Evolutionary conservation across 2,888 invertebrate species (phyloP).

Genomic region (Scaptomyza caliginosa): DNA sequence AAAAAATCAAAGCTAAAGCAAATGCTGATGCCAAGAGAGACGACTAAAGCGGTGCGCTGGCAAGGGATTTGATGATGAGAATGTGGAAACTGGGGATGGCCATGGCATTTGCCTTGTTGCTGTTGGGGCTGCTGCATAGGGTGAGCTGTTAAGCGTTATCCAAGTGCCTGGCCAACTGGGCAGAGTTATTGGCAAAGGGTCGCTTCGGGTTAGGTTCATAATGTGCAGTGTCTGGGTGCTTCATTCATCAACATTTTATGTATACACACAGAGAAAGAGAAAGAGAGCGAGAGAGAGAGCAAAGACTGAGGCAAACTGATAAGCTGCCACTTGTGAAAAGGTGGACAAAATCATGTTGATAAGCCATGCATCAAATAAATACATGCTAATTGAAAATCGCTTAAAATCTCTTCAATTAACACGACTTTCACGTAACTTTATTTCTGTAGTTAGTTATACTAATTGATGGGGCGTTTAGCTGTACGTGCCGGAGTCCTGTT

Average conservation of each 20-base stretch:
- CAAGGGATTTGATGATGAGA: slow-evolving; percentile 50
- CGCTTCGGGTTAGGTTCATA: slow-evolving; percentile 30
- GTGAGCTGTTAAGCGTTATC: slow-evolving; percentile 43
- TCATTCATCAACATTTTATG: slow-evolving; percentile 44
- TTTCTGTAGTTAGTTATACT: slow-evolving; percentile 25
- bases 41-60: slow-evolving; percentile 4
- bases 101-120: slow-evolving; percentile 26
- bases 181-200: slow-evolving; percentile 28
- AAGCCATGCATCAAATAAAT: background rate
- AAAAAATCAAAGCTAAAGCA: slow-evolving; percentile 26
- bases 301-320: background rate
- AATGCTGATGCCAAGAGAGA: slow-evolving; percentile 35
- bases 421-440: slow-evolving; percentile 19
- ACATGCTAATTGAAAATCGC: slow-evolving; percentile 37
- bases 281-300: background rate
- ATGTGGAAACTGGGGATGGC: slow-evolving; percentile 13
- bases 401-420: slow-evolving; percentile 15
- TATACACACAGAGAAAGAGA: background rate
- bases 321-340: slow-evolving; percentile 2
- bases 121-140: slow-evolving; percentile 3
- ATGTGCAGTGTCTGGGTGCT: slow-evolving; percentile 18
- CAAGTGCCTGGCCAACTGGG: slow-evolving; percentile 41
- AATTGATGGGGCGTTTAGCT: slow-evolving; percentile 32
- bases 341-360: background rate
- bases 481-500: slow-evolving; percentile 50